A percentile compares a stretch with the other conserved stretches of the same genome.
These are phyloP conservation scores for Trichopoda pennipes DNA, from an alignment of 2,888 invertebrate genomes.

Conservation along the genomic window DNA sequence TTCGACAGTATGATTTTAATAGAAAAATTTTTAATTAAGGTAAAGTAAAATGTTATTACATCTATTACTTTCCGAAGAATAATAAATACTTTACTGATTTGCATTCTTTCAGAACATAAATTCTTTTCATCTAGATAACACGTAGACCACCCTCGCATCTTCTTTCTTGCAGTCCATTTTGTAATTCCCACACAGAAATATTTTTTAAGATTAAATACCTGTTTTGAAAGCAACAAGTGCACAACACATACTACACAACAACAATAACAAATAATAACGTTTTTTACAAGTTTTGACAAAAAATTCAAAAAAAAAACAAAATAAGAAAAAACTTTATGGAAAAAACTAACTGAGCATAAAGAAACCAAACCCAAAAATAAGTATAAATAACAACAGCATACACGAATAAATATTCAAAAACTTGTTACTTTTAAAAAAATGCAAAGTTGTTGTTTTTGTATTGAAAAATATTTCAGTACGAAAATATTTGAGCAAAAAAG, in stretches of 20 bases:
- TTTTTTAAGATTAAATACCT: slow-evolving; percentile 54
- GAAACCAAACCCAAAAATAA: slow-evolving; percentile 47
- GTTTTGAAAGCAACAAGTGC: slow-evolving; percentile 64
- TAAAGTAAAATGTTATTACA: too few relatives aligned
- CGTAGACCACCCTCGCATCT: not conserved
- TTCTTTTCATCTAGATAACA: too few relatives aligned
- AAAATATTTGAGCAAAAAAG: slow-evolving; percentile 41
- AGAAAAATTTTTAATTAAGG: too few relatives aligned
- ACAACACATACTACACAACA: slow-evolving; percentile 16
- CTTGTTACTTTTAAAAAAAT: slow-evolving; percentile 52
- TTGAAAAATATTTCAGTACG: slow-evolving; percentile 17
- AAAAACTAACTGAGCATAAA: slow-evolving; percentile 20
- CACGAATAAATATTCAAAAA: not conserved
- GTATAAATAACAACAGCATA: slow-evolving; percentile 8
- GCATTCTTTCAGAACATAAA: too few relatives aligned
- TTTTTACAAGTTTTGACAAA: slow-evolving; percentile 28
- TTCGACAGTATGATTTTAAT: too few relatives aligned
- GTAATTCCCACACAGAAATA: slow-evolving; percentile 38
- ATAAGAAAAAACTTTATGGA: not conserved
- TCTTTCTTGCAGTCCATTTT: not conserved
- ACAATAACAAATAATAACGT: not conserved
- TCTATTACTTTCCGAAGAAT: not conserved
- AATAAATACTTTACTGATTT: too few relatives aligned
- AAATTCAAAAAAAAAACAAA: slow-evolving; percentile 6
- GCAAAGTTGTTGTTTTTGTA: slow-evolving; percentile 26